Conservation (phyloP, 1,140 invertebrate species). For the Littorina saxatilis region DNA sequence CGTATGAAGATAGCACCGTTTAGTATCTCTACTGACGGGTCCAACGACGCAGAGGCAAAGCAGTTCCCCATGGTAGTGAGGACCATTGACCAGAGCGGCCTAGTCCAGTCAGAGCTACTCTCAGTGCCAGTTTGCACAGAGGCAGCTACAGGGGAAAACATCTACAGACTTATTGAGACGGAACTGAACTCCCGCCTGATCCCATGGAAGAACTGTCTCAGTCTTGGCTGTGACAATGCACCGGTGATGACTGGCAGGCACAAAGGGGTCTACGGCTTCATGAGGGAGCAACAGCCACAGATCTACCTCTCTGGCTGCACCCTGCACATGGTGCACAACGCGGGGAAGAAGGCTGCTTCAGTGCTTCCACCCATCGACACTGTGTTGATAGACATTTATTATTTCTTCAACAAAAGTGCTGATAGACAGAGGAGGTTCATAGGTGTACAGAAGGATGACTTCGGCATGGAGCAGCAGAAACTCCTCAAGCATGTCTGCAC, state of each 20-base stretch:
- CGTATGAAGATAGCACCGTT: too few species aligned
- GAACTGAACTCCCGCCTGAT: slow-evolving; percentile 35
- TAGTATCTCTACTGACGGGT: too few species aligned
- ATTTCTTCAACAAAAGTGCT: slow-evolving; percentile 52
- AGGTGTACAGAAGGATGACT: slow-evolving; percentile 38
- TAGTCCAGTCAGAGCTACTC: slow-evolving; percentile 35
- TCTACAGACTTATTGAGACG: slow-evolving; percentile 42
- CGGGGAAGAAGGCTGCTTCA: slow-evolving; percentile 43
- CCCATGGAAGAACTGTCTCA: slow-evolving; percentile 49
- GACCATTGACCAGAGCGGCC: too few species aligned
- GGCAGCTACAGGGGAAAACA: slow-evolving; percentile 44
- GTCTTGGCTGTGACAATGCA: slow-evolving; percentile 53
- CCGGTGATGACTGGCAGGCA: slow-evolving; percentile 48
- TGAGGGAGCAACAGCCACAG: slow-evolving; percentile 30
- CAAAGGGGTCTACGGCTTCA: slow-evolving; percentile 45
- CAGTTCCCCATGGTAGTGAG: too few species aligned
- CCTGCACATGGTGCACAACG: slow-evolving; percentile 42
- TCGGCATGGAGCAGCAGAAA: slow-evolving; percentile 44
- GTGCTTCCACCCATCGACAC: slow-evolving; percentile 37
- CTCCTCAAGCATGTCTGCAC: slow-evolving; percentile 54
- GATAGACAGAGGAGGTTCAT: slow-evolving; percentile 35
- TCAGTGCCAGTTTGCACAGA: slow-evolving; percentile 35
- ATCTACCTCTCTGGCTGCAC: slow-evolving; percentile 31
- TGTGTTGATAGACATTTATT: slow-evolving; percentile 48
- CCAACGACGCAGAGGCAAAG: too few species aligned